Evolutionary conservation across 2,888 invertebrate species (phyloP).

Genomic region (Polyploca ridens): DNA sequence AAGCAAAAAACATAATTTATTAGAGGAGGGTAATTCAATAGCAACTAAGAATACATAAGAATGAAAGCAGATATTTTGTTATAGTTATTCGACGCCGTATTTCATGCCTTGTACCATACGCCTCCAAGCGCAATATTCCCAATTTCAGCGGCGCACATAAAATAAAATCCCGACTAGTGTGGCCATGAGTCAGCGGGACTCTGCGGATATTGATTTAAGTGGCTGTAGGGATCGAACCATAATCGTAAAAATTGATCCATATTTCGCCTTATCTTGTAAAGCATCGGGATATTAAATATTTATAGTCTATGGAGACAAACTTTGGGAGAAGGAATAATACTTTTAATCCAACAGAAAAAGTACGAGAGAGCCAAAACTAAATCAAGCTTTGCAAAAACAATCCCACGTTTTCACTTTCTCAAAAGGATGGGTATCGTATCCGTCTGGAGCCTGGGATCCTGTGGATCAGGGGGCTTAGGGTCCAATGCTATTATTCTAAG

Average conservation of each 20-base stretch:
- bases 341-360: too few species aligned
- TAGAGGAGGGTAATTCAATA: not conserved
- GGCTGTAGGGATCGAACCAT: not conserved
- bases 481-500: constrained; percentile 37
- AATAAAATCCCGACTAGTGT: constrained; percentile 35
- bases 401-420: too few species aligned
- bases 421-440: not conserved
- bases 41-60: not conserved
- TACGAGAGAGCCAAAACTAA: too few species aligned
- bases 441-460: not conserved
- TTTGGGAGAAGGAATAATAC: too few species aligned
- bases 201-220: constrained; percentile 10
- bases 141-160: constrained; percentile 43
- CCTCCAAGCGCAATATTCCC: constrained; percentile 33
- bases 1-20: too few species aligned
- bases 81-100: constrained; percentile 4
- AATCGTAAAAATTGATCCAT: constrained; percentile 4
- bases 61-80: not conserved
- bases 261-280: not conserved
- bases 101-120: constrained; percentile 18
- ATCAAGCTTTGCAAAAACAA: too few species aligned
- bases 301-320: not conserved
- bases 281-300: not conserved
- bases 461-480: constrained; percentile 30
- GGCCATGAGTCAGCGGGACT: constrained; percentile 26